Evolutionary conservation across 2,113 vertebrate genomes (phyloP).

Genomic region (Protomyctophum bolini): DNA sequence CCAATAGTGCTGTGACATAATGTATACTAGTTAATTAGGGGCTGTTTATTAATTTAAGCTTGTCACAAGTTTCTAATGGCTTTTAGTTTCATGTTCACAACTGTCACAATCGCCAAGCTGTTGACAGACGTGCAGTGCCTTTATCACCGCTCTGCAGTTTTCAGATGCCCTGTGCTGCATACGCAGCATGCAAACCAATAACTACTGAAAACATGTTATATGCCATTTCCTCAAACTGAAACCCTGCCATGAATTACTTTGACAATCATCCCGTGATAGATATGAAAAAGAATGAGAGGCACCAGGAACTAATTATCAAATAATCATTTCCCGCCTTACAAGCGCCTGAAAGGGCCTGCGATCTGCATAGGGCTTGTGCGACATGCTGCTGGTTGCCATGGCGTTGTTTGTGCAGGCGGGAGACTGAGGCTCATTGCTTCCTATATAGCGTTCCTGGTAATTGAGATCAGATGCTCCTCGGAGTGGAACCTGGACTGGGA

Average conservation of each 20-base stretch:
- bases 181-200: background rate
- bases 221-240: constrained; percentile 34
- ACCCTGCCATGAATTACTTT: no score
- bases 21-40: background rate
- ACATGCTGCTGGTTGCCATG: constrained; percentile 64
- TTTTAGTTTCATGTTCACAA: background rate
- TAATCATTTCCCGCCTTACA: constrained; percentile 59
- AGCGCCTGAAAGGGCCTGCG: constrained; percentile 47
- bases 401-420: constrained; percentile 46
- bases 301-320: constrained; percentile 76
- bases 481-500: constrained; percentile 79
- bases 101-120: background rate
- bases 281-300: constrained; percentile 64
- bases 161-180: no score
- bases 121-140: background rate
- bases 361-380: constrained; percentile 31
- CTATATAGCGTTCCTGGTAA: constrained; percentile 83
- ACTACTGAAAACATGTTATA: constrained; percentile 28
- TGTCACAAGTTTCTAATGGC: background rate
- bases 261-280: constrained; percentile 55
- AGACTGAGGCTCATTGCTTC: constrained; percentile 55
- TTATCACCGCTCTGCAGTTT: background rate
- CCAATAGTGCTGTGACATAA: background rate
- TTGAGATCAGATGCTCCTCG: constrained; percentile 87
- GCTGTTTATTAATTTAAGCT: background rate